Percentiles rank a stretch among this genome's conserved stretches.
Evolutionary conservation across 2,888 invertebrate genomes (phyloP).

Genomic region (Orthosia gracilis): DNA sequence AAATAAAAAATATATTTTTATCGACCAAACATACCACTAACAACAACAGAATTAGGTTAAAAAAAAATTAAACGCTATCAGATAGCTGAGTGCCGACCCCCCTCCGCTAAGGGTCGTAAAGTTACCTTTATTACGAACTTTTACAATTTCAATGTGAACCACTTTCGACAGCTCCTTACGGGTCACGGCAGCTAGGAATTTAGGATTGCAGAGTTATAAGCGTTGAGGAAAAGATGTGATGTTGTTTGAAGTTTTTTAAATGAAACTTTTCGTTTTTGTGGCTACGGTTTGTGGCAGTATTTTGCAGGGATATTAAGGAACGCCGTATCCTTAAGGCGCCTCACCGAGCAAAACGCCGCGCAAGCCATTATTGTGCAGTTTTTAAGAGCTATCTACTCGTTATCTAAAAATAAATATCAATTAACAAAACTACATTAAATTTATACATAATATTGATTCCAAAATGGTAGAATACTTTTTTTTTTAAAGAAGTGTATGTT

Average conservation of each 20-base stretch:
- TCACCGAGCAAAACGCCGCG: no score
- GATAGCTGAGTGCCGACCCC: conserved; percentile 20
- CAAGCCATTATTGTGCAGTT: no score
- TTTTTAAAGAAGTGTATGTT: no score
- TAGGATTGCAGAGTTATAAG: conserved; percentile 53
- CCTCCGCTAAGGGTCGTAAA: conserved; percentile 40
- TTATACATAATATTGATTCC: no score
- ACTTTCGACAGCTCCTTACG: conserved; percentile 52
- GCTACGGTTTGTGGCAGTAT: no score
- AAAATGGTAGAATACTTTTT: no score
- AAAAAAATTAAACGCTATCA: conserved; percentile 52
- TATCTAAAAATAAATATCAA: no score
- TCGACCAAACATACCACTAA: conserved; percentile 9
- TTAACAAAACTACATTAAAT: no score
- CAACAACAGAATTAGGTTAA: conserved; percentile 17
- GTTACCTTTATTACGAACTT: conserved; percentile 54
- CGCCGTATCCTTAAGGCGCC: no score
- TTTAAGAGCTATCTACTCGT: no score
- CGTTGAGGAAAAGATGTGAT: conserved; percentile 28
- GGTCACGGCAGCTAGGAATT: conserved; percentile 40
- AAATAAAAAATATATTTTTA: no score
- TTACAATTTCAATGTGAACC: conserved; percentile 54
- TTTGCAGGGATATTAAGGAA: no score
- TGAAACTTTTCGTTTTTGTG: not conserved
- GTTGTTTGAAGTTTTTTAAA: conserved; percentile 13